Percentiles rank a stretch among this genome's conserved stretches.
These are phyloP conservation scores for Amazona ochrocephala DNA, from an alignment of 2,797 vertebrate genomes.

Conservation along the genomic window DNA sequence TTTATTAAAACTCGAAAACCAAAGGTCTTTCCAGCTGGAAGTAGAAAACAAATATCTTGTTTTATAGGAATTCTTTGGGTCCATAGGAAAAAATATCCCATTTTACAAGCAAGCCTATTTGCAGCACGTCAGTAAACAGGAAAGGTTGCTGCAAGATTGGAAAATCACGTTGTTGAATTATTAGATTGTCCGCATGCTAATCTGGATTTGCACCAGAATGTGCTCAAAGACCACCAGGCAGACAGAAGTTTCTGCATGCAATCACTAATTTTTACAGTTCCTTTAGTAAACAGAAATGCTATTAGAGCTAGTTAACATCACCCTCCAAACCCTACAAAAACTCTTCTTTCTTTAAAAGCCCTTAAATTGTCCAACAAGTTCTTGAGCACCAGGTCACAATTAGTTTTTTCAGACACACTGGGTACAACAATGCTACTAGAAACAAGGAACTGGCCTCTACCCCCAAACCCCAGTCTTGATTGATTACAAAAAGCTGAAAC, in stretches of 20 bases:
- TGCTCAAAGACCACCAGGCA: background rate
- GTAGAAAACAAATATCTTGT: background rate
- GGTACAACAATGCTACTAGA: background rate
- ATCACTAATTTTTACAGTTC: background rate
- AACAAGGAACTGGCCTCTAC: background rate
- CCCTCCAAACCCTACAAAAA: background rate
- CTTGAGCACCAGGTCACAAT: background rate
- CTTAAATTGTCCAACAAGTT: background rate
- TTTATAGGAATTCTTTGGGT: background rate
- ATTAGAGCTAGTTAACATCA: background rate
- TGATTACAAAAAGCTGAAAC: background rate
- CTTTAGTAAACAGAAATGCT: background rate
- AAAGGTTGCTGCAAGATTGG: background rate
- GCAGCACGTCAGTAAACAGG: background rate
- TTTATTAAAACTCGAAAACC: background rate
- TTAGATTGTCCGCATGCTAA: background rate
- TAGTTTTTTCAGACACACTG: background rate
- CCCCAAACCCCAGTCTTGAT: background rate
- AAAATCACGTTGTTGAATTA: background rate
- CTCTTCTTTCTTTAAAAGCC: background rate
- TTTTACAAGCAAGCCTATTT: background rate
- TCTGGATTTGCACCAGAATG: background rate
- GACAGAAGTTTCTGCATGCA: background rate
- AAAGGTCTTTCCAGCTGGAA: background rate
- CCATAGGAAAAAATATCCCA: rapidly evolving